Conservation (phyloP, 1,140 invertebrate species). For the Scaptomyza montana region DNA sequence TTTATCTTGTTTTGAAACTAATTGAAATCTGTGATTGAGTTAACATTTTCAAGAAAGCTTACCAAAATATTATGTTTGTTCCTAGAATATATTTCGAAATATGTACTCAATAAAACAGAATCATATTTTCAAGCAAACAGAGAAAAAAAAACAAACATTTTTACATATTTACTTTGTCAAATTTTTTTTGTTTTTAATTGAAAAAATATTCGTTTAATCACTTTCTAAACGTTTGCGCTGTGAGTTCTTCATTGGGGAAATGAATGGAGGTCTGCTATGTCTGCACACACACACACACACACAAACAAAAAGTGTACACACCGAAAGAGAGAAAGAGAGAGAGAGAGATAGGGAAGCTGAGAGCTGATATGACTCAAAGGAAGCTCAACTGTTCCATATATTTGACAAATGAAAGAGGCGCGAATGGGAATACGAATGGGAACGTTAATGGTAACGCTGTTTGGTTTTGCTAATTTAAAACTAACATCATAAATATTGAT, state of each 20-base stretch:
- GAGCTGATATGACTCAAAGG: slow-evolving; percentile 2
- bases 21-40: no score
- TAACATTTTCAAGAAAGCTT: no score
- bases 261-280: not conserved
- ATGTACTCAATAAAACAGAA: not conserved
- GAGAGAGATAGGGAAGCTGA: not conserved
- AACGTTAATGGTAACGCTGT: slow-evolving; percentile 71
- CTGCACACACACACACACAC: not conserved
- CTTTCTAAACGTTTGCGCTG: not conserved
- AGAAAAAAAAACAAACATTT: not conserved
- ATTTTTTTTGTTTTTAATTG: slow-evolving; percentile 1
- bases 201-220: slow-evolving; percentile 19
- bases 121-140: not conserved
- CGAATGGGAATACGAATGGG: slow-evolving; percentile 37
- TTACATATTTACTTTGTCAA: not conserved
- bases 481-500: slow-evolving; percentile 81
- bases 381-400: slow-evolving; percentile 6
- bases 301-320: not conserved
- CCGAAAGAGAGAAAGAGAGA: not conserved
- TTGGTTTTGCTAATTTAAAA: slow-evolving; percentile 79
- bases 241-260: slow-evolving; percentile 3
- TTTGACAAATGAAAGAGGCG: slow-evolving; percentile 34
- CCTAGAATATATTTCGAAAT: no score
- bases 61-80: no score
- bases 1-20: no score